A percentile compares a stretch with the other conserved stretches of the same genome.
These are phyloP conservation scores for Pristionchus japonicus DNA, from an alignment of 2,888 invertebrate genomes.

Conservation along the genomic window DNA sequence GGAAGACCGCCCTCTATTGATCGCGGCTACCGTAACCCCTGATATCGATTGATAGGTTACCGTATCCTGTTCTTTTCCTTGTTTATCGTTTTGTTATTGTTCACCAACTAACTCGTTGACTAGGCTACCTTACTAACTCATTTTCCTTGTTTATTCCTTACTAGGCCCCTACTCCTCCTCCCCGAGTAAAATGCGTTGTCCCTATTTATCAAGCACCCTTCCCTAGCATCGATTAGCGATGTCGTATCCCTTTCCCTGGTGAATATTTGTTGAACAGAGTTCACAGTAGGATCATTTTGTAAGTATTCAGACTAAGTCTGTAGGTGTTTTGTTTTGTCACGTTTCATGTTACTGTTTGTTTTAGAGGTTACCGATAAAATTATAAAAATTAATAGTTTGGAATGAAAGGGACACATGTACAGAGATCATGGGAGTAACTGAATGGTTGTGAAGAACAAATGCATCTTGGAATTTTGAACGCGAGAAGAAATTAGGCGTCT, in stretches of 20 bases:
- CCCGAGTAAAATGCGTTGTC: too few relatives aligned
- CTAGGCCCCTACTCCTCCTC: too few relatives aligned
- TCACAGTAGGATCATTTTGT: background rate
- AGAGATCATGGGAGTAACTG: background rate
- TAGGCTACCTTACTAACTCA: too few relatives aligned
- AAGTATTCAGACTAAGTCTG: slow-evolving; percentile 4
- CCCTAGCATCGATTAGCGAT: too few relatives aligned
- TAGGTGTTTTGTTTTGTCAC: background rate
- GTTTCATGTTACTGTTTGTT: background rate
- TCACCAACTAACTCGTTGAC: background rate
- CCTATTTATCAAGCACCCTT: too few relatives aligned
- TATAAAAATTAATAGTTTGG: background rate
- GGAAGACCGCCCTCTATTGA: background rate
- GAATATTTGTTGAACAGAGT: background rate
- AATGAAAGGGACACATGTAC: background rate
- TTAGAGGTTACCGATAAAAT: background rate
- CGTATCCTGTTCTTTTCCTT: background rate
- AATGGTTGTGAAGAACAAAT: background rate
- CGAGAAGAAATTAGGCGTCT: too few relatives aligned
- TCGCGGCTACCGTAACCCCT: background rate
- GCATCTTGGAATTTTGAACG: background rate
- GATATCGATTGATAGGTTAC: background rate
- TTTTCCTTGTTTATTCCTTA: too few relatives aligned
- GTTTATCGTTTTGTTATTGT: background rate
- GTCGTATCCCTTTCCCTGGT: background rate